A percentile compares a stretch with the other conserved stretches of the same genome.
phyloP scores from a whole-genome alignment of 1,140 invertebrate genomes.

The Leptoteleia sp. region DNA sequence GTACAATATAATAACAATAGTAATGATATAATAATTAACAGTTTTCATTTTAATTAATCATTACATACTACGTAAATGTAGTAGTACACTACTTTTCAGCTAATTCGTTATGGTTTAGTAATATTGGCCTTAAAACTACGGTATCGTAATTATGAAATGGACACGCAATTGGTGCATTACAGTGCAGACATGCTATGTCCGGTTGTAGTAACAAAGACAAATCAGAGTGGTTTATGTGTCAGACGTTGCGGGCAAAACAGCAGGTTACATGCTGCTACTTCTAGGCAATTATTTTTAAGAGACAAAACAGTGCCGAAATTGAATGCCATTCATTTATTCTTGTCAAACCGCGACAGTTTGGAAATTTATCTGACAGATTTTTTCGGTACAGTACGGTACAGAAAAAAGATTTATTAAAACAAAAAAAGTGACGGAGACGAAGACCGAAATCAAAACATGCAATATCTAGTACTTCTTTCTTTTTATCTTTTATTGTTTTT shows the following conservation, averaged over 20 bases:
- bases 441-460: too few relatives aligned
- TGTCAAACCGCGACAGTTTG: too few relatives aligned
- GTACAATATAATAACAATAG: constrained; percentile 9
- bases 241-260: constrained; percentile 11
- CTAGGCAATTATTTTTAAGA: too few relatives aligned
- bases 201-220: constrained; percentile 26
- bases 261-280: too few relatives aligned
- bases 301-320: too few relatives aligned
- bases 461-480: too few relatives aligned
- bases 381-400: too few relatives aligned
- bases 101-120: constrained; percentile 37
- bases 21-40: neutral
- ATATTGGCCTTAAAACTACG: constrained; percentile 25
- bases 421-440: too few relatives aligned
- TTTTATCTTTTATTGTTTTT: too few relatives aligned
- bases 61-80: constrained; percentile 22
- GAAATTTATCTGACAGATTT: too few relatives aligned
- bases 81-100: constrained; percentile 42
- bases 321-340: too few relatives aligned
- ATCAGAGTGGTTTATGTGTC: constrained; percentile 14
- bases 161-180: constrained; percentile 43
- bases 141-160: constrained; percentile 32
- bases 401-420: too few relatives aligned
- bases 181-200: constrained; percentile 41
- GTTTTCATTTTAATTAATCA: constrained; percentile 1